Evolutionary conservation across 2,113 vertebrate genomes (phyloP).

Genomic region (Peucedramus taeniatus): DNA sequence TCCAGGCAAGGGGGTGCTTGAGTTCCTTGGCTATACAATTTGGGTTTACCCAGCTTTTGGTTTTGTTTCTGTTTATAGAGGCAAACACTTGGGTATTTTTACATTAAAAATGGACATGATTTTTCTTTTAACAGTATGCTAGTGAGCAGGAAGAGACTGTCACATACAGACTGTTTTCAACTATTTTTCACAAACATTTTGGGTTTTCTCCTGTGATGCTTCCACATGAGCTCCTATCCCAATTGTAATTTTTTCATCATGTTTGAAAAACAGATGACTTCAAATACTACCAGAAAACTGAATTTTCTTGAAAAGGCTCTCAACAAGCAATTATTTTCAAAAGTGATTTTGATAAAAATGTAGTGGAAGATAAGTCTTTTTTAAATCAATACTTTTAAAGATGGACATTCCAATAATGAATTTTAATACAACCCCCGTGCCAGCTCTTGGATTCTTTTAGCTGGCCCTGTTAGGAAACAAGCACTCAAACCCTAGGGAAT

Average conservation of each 20-base stretch:
- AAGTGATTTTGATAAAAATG: background rate
- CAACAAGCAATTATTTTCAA: background rate
- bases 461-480: background rate
- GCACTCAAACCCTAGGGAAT: background rate
- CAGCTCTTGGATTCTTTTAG: background rate
- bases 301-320: background rate
- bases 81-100: background rate
- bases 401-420: background rate
- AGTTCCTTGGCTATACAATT: background rate
- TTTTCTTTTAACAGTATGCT: background rate
- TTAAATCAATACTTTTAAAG: background rate
- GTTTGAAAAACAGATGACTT: background rate
- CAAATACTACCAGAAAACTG: background rate
- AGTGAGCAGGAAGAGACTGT: background rate
- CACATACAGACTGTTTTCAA: background rate
- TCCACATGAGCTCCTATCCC: background rate
- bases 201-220: background rate
- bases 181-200: background rate
- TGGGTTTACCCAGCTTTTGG: background rate
- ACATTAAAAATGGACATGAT: background rate
- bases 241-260: background rate
- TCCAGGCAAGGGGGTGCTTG: background rate
- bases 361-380: background rate
- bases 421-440: background rate
- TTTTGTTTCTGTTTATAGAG: conserved; percentile 4